A percentile compares a stretch with the other conserved stretches of the same genome.
Evolutionary conservation across 2,113 vertebrate genomes (phyloP).

Genomic region (Rhinolophus sinicus): DNA sequence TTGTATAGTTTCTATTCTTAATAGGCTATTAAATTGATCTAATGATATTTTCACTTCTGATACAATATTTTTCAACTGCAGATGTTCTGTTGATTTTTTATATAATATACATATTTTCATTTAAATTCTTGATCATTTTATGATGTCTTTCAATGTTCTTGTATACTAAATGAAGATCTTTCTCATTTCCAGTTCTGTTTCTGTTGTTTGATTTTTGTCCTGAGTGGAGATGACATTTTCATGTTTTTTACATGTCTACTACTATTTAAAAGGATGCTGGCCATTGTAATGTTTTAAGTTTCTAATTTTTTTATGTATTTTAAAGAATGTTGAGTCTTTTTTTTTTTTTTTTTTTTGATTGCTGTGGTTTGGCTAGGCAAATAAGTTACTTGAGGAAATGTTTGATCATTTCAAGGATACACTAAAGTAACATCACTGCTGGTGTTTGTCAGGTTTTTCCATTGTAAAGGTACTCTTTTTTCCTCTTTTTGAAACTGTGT

Average conservation of each 20-base stretch:
- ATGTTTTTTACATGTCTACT: neutral
- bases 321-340: neutral
- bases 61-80: neutral
- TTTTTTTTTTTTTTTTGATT: neutral
- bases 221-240: neutral
- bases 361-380: neutral
- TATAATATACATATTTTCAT: neutral
- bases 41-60: neutral
- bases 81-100: neutral
- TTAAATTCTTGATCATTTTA: neutral
- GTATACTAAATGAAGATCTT: neutral
- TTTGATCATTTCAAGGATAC: neutral
- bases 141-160: neutral
- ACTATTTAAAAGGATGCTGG: neutral
- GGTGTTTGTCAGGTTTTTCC: neutral
- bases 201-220: neutral
- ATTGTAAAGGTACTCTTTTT: neutral
- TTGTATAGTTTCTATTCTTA: neutral
- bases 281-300: neutral
- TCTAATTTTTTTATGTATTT: neutral
- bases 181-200: neutral
- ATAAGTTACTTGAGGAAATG: neutral
- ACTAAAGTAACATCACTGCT: neutral
- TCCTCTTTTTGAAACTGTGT: neutral
- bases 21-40: neutral